These are phyloP conservation scores for Eunapius fragilis DNA, from an alignment of 37 sponge, comb jelly and placozoan species.

Conservation along the genomic window DNA sequence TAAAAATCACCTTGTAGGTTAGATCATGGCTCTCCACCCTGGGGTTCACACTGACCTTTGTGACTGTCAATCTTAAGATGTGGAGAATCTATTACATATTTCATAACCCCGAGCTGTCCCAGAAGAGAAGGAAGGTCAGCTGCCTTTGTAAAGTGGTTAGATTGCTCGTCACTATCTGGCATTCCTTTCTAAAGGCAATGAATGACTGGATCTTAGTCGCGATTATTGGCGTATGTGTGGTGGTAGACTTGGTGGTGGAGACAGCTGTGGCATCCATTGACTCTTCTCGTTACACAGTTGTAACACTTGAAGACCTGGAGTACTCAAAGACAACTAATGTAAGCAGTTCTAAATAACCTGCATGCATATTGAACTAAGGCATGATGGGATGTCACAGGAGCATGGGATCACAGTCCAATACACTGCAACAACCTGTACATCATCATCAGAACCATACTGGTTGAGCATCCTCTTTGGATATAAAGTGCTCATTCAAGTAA, in stretches of 20 bases:
- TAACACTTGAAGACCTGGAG: background rate
- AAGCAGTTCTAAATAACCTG: background rate
- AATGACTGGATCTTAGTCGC: conserved; percentile 50
- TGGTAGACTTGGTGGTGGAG: conserved; percentile 20
- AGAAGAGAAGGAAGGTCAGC: conserved; percentile 22
- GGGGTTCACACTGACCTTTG: conserved; percentile 32
- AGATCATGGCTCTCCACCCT: conserved; percentile 19
- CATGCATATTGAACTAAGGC: background rate
- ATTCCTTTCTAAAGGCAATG: conserved; percentile 5
- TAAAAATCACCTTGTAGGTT: background rate
- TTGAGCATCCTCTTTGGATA: conserved; percentile 31
- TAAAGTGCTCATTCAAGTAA: conserved; percentile 42
- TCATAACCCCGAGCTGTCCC: conserved; percentile 32
- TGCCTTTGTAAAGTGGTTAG: background rate
- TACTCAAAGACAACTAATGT: conserved; percentile 9
- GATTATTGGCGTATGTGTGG: conserved; percentile 20
- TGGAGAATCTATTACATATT: conserved; percentile 54
- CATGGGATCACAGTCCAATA: conserved; percentile 25
- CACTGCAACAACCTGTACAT: conserved; percentile 12
- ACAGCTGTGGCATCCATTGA: background rate
- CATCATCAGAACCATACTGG: conserved; percentile 5
- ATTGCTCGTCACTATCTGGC: background rate
- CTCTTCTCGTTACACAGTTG: background rate
- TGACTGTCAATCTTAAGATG: conserved; percentile 60
- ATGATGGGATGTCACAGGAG: background rate